Evolutionary conservation across 2,113 vertebrate genomes (phyloP).

Genomic region (Oryzias melastigma): DNA sequence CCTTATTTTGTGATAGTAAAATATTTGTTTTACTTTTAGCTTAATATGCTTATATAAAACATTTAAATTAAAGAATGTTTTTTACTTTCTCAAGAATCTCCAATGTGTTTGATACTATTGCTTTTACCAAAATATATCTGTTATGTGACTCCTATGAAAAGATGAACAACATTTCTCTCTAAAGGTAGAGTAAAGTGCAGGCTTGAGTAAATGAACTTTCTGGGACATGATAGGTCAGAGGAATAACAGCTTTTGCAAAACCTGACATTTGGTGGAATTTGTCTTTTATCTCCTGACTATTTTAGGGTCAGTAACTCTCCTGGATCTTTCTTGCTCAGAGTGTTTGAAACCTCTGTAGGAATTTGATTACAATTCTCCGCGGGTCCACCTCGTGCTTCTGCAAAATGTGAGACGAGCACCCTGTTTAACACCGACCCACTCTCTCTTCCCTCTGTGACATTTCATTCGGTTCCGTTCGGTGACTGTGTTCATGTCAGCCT

Average conservation of each 20-base stretch:
- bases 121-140: too few species aligned
- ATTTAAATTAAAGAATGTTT: too few species aligned
- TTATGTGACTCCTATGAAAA: not conserved
- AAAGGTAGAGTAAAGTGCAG: not conserved
- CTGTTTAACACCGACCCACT: slow-evolving; percentile 20
- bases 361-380: slow-evolving; percentile 23
- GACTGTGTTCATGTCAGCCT: too few species aligned
- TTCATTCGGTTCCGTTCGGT: slow-evolving; percentile 61
- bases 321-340: slow-evolving; percentile 8
- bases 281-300: slow-evolving; percentile 11
- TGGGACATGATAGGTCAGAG: not conserved
- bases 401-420: slow-evolving; percentile 46
- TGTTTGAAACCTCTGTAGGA: slow-evolving; percentile 17
- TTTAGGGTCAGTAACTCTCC: slow-evolving; percentile 22
- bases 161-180: not conserved
- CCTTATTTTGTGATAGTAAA: too few species aligned
- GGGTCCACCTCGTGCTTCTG: slow-evolving; percentile 22
- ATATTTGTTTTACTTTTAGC: too few species aligned
- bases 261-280: slow-evolving; percentile 24
- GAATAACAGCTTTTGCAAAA: slow-evolving; percentile 21
- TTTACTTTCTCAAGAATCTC: too few species aligned
- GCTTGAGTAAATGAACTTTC: slow-evolving; percentile 4
- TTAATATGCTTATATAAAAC: too few species aligned
- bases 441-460: slow-evolving; percentile 54
- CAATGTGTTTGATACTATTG: too few species aligned